Percentiles rank a stretch among this genome's conserved stretches.
phyloP scores from a whole-genome alignment of 2,888 invertebrate genomes.

The Hoplodrina ambigua region DNA sequence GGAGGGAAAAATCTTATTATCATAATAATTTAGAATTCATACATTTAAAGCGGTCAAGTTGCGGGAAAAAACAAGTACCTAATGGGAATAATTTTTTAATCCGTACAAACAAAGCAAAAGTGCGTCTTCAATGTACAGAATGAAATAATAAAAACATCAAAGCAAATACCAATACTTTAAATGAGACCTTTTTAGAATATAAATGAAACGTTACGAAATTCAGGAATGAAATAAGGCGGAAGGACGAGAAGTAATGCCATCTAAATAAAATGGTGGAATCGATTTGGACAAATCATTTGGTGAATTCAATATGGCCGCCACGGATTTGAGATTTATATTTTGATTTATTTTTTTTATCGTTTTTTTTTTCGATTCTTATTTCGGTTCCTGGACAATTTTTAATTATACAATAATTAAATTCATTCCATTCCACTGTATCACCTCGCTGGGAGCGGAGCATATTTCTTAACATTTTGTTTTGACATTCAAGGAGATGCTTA shows the following conservation, averaged over 20 bases:
- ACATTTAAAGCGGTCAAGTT: too few relatives aligned
- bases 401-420: too few relatives aligned
- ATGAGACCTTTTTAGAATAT: slow-evolving; percentile 22
- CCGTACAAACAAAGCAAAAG: not conserved
- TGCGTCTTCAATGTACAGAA: too few relatives aligned
- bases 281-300: slow-evolving; percentile 40
- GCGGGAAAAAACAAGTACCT: too few relatives aligned
- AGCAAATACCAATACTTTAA: not conserved
- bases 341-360: not conserved
- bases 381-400: too few relatives aligned
- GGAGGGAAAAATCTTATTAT: too few relatives aligned
- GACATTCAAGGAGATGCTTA: too few relatives aligned
- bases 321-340: slow-evolving; percentile 9
- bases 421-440: too few relatives aligned
- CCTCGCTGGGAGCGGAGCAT: too few relatives aligned
- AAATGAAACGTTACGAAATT: slow-evolving; percentile 34
- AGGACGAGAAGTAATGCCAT: slow-evolving; percentile 33
- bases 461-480: too few relatives aligned
- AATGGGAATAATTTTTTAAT: not conserved
- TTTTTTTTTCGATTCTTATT: too few relatives aligned
- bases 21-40: too few relatives aligned
- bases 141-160: slow-evolving; percentile 19
- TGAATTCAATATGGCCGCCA: slow-evolving; percentile 37
- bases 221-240: slow-evolving; percentile 18
- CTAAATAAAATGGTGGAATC: slow-evolving; percentile 45